Base-by-base conservation (phyloP, 1,140 invertebrate genomes). In the Laodelphax striatellus region DNA sequence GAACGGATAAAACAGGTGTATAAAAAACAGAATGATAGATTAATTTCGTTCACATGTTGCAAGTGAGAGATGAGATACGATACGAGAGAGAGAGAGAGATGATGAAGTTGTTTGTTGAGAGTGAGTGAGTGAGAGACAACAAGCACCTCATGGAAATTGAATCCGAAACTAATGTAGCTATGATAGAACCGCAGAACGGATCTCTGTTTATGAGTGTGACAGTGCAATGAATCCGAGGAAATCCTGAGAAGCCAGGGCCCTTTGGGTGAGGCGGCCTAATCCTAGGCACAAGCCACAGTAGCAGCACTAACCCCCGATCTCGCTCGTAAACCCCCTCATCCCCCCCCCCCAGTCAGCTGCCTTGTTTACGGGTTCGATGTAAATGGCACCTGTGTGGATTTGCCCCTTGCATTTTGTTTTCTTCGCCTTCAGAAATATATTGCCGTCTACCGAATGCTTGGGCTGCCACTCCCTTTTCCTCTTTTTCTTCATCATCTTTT, bases 371-470 rank as follows among this genome's bases (percentile, higher is more conserved):
- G 46, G 46, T 22, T 22, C 16, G 46, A 50, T 50, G 46, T 50
- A 50, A 50, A 50, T 50, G 46, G 46, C 46, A 50, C 46, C 46
- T 50, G 46, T 50, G 46, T 50, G 46, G 46, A 50, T 50, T 50
- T 50, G 46, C 46, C 46, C 46, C 46, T 22, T 50, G 46, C 46
- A 50, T 50, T 50, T 50, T 50, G 46, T 50, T 50, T 50, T 50
- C 46, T 50, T 50, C 46, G 46, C 46, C 46, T 50, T 17, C 46
- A 19, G 46, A 22, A 38, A 50, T 50, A 50, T 50, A 50, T 50
- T 50, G 46, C 46, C 46, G 21, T 50, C 46, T 50, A 11, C 34
- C 8, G 9, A 38, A 38, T 38, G 10, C 21, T 5, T 19, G 14
- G 46, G 46, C 16, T 50, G 16, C 46, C 14, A 50, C 46, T 38